phyloP scores from a whole-genome alignment of 92 coral and sea anemone species.

The Blastomussa wellsi region DNA sequence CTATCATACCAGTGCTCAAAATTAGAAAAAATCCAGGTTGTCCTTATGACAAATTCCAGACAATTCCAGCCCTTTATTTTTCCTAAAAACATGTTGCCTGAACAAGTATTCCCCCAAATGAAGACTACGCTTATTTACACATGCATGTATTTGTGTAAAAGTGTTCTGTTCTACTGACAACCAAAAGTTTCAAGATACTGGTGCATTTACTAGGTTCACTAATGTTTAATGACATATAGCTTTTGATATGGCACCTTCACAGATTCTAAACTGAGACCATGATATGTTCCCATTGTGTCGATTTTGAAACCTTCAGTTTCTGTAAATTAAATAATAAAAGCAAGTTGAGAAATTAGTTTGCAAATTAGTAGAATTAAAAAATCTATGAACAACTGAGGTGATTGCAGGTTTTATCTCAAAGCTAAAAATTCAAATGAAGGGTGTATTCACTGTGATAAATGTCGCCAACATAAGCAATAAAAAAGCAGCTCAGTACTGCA shows the following conservation, averaged over 20 bases:
- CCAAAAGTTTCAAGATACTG: too few species aligned
- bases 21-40: too few species aligned
- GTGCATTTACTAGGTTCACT: too few species aligned
- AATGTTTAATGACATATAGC: too few species aligned
- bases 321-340: constrained; percentile 27
- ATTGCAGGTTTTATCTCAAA: neutral
- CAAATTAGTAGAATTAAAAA: neutral
- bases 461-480: neutral
- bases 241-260: constrained; percentile 71
- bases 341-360: neutral
- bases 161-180: too few species aligned
- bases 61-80: too few species aligned
- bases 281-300: constrained; percentile 98
- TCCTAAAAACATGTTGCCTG: too few species aligned
- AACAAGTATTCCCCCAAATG: too few species aligned
- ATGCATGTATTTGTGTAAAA: too few species aligned
- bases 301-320: constrained; percentile 99
- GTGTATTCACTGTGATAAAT: neutral
- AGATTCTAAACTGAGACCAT: constrained; percentile 95
- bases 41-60: too few species aligned
- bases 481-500: neutral
- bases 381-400: neutral
- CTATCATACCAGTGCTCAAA: too few species aligned
- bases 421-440: neutral
- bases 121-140: too few species aligned